phyloP scores from a whole-genome alignment of 2,888 invertebrate species.

The Ctenicera cuprea region DNA sequence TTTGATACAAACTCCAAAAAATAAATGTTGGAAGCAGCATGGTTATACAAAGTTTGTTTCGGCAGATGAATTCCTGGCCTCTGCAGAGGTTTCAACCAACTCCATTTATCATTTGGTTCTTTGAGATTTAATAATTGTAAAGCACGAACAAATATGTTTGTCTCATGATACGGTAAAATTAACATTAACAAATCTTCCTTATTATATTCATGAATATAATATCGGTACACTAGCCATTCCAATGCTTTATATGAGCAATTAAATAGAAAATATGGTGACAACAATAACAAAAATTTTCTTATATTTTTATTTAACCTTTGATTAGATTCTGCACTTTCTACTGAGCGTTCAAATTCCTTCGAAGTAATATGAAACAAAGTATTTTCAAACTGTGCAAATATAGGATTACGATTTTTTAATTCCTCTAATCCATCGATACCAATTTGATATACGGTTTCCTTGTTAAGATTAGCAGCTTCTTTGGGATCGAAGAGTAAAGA shows the following conservation, averaged over 20 bases:
- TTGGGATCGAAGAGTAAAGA: slow-evolving; percentile 93
- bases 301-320: slow-evolving; percentile 84
- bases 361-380: slow-evolving; percentile 87
- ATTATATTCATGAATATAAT: slow-evolving; percentile 92
- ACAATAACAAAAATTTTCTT: slow-evolving; percentile 83
- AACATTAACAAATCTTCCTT: slow-evolving; percentile 86
- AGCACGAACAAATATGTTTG: slow-evolving; percentile 89
- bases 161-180: slow-evolving; percentile 95
- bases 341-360: slow-evolving; percentile 86
- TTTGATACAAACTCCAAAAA: slow-evolving; percentile 80
- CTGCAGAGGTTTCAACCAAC: slow-evolving; percentile 85
- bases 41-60: slow-evolving; percentile 83
- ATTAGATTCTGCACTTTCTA: slow-evolving; percentile 85
- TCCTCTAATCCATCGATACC: slow-evolving; percentile 92
- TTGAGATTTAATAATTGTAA: slow-evolving; percentile 85
- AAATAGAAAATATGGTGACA: slow-evolving; percentile 93
- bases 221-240: slow-evolving; percentile 96
- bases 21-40: slow-evolving; percentile 78
- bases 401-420: slow-evolving; percentile 82
- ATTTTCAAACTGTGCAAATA: slow-evolving; percentile 83
- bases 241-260: slow-evolving; percentile 91
- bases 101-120: slow-evolving; percentile 79
- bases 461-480: slow-evolving; percentile 91
- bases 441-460: slow-evolving; percentile 89
- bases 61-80: slow-evolving; percentile 85